phyloP scores from a whole-genome alignment of 2,797 vertebrate species.

The Typhlichthys subterraneus region DNA sequence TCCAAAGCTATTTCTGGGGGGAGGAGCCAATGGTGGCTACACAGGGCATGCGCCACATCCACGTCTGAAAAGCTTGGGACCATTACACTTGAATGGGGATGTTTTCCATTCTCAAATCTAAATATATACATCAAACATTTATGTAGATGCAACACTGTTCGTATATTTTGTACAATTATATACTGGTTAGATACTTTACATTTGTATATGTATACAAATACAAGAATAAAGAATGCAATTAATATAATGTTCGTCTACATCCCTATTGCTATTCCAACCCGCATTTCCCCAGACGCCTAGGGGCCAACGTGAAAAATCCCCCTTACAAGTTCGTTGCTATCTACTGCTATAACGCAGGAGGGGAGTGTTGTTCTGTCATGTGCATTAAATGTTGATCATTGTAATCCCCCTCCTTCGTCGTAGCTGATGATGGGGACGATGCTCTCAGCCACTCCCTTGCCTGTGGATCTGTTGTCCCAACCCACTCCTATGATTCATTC shows the following conservation, averaged over 20 bases:
- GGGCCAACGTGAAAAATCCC: too few species aligned
- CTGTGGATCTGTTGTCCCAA: slow-evolving; percentile 46
- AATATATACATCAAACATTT: too few species aligned
- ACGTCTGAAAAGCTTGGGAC: slow-evolving; percentile 1
- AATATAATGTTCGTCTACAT: neutral
- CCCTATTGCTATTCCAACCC: neutral
- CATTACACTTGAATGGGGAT: slow-evolving; percentile 16
- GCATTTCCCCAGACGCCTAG: too few species aligned
- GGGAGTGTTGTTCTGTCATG: slow-evolving; percentile 67
- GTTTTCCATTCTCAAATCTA: too few species aligned
- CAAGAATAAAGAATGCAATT: too few species aligned
- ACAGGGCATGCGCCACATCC: slow-evolving; percentile 45
- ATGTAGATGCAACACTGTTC: too few species aligned
- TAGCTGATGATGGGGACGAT: slow-evolving; percentile 71
- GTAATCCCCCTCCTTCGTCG: slow-evolving; percentile 16
- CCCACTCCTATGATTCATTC: slow-evolving; percentile 60
- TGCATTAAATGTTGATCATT: neutral
- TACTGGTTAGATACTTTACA: too few species aligned
- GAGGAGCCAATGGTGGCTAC: slow-evolving; percentile 4
- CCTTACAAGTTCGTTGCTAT: slow-evolving; percentile 49
- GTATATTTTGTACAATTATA: too few species aligned
- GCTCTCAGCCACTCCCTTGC: slow-evolving; percentile 74
- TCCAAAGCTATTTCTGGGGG: neutral
- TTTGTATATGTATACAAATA: too few species aligned
- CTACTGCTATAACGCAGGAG: slow-evolving; percentile 68